Evolutionary conservation across 2,113 vertebrate species (phyloP), one percentile per base, ranked within the genome.

Genomic region (Cryptoleucopteryx plumbea): DNA sequence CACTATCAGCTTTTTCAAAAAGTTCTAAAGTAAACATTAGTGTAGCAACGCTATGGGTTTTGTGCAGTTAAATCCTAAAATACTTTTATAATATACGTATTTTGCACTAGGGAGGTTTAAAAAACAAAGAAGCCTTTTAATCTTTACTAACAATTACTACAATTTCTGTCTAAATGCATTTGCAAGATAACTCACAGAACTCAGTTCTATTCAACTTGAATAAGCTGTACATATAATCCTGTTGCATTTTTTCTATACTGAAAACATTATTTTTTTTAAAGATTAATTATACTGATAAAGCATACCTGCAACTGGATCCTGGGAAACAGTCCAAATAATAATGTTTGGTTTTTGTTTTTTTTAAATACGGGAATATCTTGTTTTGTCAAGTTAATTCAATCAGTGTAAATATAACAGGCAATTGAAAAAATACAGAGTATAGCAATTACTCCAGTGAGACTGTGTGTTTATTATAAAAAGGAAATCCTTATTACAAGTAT

Each of bases 401-500:
- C 52, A 82, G 8, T 52, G 38, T 11, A 89, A 93, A 89, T 31
- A 22, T 20, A 85, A 11, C 62, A 85, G 29, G 45, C 74, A 93
- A 87, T 19, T 16, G 14, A 75, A 96, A 91, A 93, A 73, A 85
- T 53, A 75, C 14, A 75, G 63, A 67, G 23, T 26, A 59, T 6
- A 71, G 40, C 56, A 90, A 87, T 79, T 75, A 87, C 29, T 86
- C 67, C 72, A 87, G 53, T 16, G 56, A 91, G 68, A 86, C 48
- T 21, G 27, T 47, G 40, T 80, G 66, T 53, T 85, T 93, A 48
- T 70, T 65, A 80, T 29, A 65, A 80, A 90, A 84, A 86, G 25
- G 48, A 94, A 95, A 80, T 88, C 40, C 19, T 95, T 93, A 82
- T 77, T 95, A 73, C 25, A 80, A 80, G 62, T 82, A 77, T 72